Percentiles rank a stretch among this genome's conserved stretches.
Conservation (phyloP, 1,140 invertebrate genomes). For the Orchesella cincta region DNA sequence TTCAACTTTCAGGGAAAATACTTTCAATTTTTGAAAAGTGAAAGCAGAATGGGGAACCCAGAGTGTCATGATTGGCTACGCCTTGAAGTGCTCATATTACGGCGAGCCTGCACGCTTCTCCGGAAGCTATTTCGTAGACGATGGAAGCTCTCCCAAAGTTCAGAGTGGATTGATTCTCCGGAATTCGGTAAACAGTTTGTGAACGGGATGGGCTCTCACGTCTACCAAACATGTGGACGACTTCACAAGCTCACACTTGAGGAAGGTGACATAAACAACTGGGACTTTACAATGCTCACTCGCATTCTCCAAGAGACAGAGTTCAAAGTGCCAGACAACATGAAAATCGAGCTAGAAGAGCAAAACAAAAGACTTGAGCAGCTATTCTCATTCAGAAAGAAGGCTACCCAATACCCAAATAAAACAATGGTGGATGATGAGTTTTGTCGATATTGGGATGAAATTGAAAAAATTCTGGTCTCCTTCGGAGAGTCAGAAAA, state of each 20-base stretch:
- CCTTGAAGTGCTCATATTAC: conserved; percentile 35
- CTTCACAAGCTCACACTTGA: conserved; percentile 37
- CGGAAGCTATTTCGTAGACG: conserved; percentile 31
- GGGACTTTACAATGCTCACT: conserved; percentile 33
- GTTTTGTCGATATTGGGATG: conserved; percentile 36
- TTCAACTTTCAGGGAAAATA: neutral
- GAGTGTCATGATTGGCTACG: conserved; percentile 38
- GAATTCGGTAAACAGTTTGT: conserved; percentile 32
- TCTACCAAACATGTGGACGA: conserved; percentile 30
- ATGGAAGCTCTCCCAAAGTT: conserved; percentile 30
- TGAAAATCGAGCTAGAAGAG: conserved; percentile 14
- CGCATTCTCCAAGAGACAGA: conserved; percentile 26
- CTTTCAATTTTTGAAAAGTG: neutral
- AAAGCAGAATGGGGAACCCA: conserved; percentile 29
- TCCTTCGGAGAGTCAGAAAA: conserved; percentile 39
- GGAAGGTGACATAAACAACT: conserved; percentile 38
- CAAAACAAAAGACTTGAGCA: conserved; percentile 36
- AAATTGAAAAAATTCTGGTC: conserved; percentile 39
- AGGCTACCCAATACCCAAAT: conserved; percentile 16
- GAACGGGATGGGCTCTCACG: conserved; percentile 31
- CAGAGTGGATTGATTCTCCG: conserved; percentile 29
- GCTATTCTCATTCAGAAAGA: conserved; percentile 23
- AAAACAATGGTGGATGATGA: conserved; percentile 33
- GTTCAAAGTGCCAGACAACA: conserved; percentile 23
- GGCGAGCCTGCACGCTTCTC: conserved; percentile 31